Conservation (phyloP, 2,888 invertebrate genomes). For the Drosophila recens region DNA sequence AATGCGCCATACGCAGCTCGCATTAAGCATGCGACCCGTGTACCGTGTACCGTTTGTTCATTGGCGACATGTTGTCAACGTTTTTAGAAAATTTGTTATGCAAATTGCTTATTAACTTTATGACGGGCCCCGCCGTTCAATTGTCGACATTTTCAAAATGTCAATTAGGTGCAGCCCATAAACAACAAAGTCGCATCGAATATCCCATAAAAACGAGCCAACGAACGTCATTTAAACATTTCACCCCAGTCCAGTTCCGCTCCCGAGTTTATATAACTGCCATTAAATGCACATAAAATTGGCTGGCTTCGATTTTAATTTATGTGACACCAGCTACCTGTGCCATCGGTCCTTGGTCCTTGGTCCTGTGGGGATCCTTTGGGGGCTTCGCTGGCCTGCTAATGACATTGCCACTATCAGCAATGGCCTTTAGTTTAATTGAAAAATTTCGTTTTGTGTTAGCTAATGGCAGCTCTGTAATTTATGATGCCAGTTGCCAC, state of each 20-base stretch:
- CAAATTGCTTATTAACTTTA: constrained; percentile 82
- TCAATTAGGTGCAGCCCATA: constrained; percentile 61
- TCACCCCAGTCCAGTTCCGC: background rate
- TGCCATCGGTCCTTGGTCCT: constrained; percentile 6
- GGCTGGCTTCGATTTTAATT: constrained; percentile 66
- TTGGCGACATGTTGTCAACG: constrained; percentile 64
- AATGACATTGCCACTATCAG: constrained; percentile 68
- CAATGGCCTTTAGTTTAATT: constrained; percentile 73
- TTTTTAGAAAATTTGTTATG: constrained; percentile 80
- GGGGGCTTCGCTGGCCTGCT: constrained; percentile 48
- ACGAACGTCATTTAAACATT: constrained; percentile 42
- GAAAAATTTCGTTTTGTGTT: constrained; percentile 72
- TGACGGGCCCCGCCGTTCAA: constrained; percentile 48
- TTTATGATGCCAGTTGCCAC: constrained; percentile 55
- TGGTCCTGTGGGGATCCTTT: background rate
- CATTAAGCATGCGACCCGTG: constrained; percentile 59
- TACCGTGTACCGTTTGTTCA: constrained; percentile 1
- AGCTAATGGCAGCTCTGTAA: constrained; percentile 69
- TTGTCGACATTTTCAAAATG: constrained; percentile 66
- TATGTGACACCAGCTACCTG: constrained; percentile 56
- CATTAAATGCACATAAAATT: constrained; percentile 65
- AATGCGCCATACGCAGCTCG: constrained; percentile 28
- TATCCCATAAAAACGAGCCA: constrained; percentile 24
- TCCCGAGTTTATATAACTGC: constrained; percentile 19
- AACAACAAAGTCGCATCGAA: constrained; percentile 25